phyloP scores from a whole-genome alignment of 2,888 invertebrate species.

The Brachypalpus laphriformis region DNA sequence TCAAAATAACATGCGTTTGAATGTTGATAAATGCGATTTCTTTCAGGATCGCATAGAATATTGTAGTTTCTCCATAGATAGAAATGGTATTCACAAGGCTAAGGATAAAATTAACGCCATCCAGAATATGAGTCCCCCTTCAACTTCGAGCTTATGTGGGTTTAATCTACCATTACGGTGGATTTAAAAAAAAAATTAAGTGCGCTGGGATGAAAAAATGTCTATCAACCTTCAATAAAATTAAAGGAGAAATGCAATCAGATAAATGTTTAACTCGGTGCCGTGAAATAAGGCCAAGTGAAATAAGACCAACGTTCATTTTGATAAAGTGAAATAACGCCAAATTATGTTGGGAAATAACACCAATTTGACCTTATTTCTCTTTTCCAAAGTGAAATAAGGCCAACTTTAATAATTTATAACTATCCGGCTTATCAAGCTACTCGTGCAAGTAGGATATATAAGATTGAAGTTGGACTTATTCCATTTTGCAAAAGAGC shows the following conservation, averaged over 20 bases:
- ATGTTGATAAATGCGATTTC: conserved; percentile 76
- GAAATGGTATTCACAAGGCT: conserved; percentile 76
- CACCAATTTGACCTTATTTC: too few species aligned
- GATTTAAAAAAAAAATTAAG: conserved; percentile 73
- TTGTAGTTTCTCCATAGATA: conserved; percentile 75
- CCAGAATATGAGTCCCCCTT: conserved; percentile 68
- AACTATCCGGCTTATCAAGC: too few species aligned
- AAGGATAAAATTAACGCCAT: conserved; percentile 77
- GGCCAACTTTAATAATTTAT: too few species aligned
- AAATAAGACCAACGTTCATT: too few species aligned
- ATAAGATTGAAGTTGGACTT: too few species aligned
- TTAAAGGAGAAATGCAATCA: conserved; percentile 73
- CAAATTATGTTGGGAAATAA: too few species aligned
- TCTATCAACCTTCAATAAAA: conserved; percentile 68
- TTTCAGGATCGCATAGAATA: conserved; percentile 75
- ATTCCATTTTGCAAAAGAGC: too few species aligned
- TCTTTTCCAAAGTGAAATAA: too few species aligned
- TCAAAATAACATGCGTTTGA: conserved; percentile 75
- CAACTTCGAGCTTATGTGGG: conserved; percentile 76
- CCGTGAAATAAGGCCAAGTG: too few species aligned
- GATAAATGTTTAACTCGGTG: too few species aligned
- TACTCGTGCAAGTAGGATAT: too few species aligned
- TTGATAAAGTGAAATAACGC: too few species aligned
- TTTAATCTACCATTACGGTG: conserved; percentile 77
- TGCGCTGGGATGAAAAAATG: conserved; percentile 75